Conservation (phyloP, 2,888 invertebrate genomes). For the Melipona bicolor region DNA sequence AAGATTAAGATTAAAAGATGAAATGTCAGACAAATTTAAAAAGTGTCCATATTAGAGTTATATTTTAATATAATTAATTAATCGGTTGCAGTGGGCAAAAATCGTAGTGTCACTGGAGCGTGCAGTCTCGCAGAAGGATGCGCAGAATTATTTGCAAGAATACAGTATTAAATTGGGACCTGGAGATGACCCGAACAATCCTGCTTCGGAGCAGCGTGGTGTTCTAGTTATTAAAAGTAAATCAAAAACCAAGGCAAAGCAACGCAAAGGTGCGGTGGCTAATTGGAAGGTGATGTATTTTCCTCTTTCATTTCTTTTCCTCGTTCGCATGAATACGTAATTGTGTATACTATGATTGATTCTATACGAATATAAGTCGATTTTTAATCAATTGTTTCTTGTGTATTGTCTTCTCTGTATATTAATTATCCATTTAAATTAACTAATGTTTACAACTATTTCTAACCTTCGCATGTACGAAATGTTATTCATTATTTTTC, state of each 20-base stretch:
- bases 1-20: not conserved
- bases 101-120: constrained; percentile 98
- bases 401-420: no score
- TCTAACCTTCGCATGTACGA: no score
- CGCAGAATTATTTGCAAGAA: constrained; percentile 95
- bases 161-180: constrained; percentile 97
- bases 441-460: no score
- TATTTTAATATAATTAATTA: constrained; percentile 17
- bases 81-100: constrained; percentile 95
- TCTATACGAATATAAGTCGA: no score
- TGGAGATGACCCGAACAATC: constrained; percentile 89
- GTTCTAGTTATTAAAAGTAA: constrained; percentile 99
- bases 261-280: constrained; percentile 96
- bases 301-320: not conserved
- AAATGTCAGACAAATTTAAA: not conserved
- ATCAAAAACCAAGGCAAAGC: constrained; percentile 97
- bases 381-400: no score
- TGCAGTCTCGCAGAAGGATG: constrained; percentile 95
- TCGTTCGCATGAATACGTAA: not conserved
- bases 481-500: no score
- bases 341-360: no score
- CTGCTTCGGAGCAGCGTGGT: constrained; percentile 94
- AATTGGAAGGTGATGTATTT: constrained; percentile 95
- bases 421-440: no score
- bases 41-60: not conserved